Evolutionary conservation across 2,797 vertebrate genomes (phyloP), one percentile per base, ranked within the genome.

Genomic region (Clangula hyemalis): DNA sequence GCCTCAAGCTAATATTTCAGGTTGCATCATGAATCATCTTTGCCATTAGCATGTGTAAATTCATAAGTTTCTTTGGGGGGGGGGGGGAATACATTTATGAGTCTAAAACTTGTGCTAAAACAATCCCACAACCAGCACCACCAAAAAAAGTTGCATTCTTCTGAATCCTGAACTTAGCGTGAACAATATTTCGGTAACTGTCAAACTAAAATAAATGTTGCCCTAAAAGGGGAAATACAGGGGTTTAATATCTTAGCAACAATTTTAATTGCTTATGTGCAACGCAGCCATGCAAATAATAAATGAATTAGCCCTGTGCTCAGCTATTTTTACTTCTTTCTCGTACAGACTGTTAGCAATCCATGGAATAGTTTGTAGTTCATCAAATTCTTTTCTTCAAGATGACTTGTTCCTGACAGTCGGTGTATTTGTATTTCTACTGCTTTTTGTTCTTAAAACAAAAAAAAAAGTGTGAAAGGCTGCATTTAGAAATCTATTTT

Each of bases 361-460:
- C 61, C 10, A 6, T 41, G 54, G 65, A 34, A 12, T 76, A 66
- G 66, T 72, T 64, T 78, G 21, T 64, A 53, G 68, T 82, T 69
- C 65, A 78, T 32, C 39, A 53, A 28, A 87, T 92, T 73, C 28
- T 72, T 62, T 64, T 74, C 62, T 61, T 83, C 10, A 41, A 13
- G 70, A 4, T 65, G 43, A 22, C 32, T 77, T 89, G n/a, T 70
- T 83, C 17, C 41, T 71, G 13, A 4, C 12, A 21, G 34, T 65
- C 0, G 0, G 21, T 36, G 49, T 74, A 53, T 85, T 81, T 87
- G 43, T 54, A 43, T 90, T 79, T 84, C 66, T n/a, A 9, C 28
- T 45, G 43, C 11, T 85, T 91, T 94, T 89, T 68, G 27, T 85
- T 60, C 16, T 61, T 75, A 47, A 87, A 49, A 45, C 45, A 49